Percentiles rank a stretch among this genome's conserved stretches.
Evolutionary conservation across 2,113 vertebrate genomes (phyloP).

Genomic region (Eulemur rufifrons): DNA sequence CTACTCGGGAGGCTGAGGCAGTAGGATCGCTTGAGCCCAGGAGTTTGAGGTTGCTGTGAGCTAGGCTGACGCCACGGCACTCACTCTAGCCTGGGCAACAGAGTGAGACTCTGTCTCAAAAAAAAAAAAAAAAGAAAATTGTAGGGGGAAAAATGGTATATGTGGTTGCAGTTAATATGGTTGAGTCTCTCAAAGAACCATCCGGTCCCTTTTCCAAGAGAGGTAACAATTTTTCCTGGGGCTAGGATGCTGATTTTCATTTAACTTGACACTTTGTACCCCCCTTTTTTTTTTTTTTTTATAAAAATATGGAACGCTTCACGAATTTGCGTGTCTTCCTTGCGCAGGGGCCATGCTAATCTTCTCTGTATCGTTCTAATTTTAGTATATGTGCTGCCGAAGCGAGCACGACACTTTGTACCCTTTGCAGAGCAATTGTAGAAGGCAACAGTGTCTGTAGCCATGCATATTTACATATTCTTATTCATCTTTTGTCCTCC

Average conservation of each 20-base stretch:
- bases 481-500: not conserved
- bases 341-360: no score
- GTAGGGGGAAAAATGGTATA: conserved; percentile 69
- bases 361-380: no score
- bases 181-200: not conserved
- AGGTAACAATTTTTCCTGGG: not conserved
- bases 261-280: not conserved
- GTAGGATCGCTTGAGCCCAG: no score
- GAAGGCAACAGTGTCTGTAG: not conserved
- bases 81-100: no score
- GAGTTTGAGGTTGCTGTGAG: no score
- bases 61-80: no score
- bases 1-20: no score
- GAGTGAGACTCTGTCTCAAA: no score
- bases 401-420: not conserved
- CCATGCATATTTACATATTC: not conserved
- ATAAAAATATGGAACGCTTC: no score
- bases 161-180: conserved; percentile 56
- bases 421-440: not conserved
- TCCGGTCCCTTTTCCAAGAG: not conserved
- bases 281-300: no score
- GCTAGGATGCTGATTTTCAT: not conserved
- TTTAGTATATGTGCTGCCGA: no score
- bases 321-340: no score
- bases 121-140: conserved; percentile 84